Base-by-base conservation (phyloP, 1,140 invertebrate genomes). In the Drosophila malerkotliana region DNA sequence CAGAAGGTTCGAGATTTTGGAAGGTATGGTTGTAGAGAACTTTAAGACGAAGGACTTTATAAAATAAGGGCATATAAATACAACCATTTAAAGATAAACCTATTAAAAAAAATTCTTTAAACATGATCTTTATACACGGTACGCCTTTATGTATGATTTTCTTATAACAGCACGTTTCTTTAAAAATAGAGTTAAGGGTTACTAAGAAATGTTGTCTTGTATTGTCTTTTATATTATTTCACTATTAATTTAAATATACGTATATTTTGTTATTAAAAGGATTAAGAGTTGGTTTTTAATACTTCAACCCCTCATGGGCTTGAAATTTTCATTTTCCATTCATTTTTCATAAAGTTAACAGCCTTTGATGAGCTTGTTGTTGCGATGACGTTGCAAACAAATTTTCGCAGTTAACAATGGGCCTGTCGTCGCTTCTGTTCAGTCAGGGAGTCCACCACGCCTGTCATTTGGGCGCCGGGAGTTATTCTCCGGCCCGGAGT, bases 271-370 rank as follows among this genome's bases (percentile, higher is more conserved):
- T 28, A n/a, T n/a, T n/a, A 6, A 1, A 28, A 28, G 6, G 26
- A 28, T 28, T 28, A 28, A 1, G 1, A 28, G 26, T 28, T 28
- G 26, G 26, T 28, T 28, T 28, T 7, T 28, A 28, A 28, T 28
- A 28, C 49, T 53, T 5, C 51, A 68, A 48, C 59, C 64, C 64
- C 26, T 1, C 7, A 34, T 7, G 2, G 34, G 26, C 30, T 14
- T 64, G 77, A 76, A 57, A 72, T 63, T 21, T 37, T 14, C 12
- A 55, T 59, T 72, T 51, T 69, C 32, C 10, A 28, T 68, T n/a
- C n/a, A n/a, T n/a, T n/a, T n/a, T n/a, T n/a, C 75, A 87, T 82
- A 87, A 87, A 87, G 82, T 82, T 88, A 87, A 82, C 78, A 87
- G 68, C 55, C 78, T 73, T 53, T 87, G 69, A 78, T 49, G 81